Conservation (phyloP, 2,888 invertebrate species). For the Tetragonula carbonaria region DNA sequence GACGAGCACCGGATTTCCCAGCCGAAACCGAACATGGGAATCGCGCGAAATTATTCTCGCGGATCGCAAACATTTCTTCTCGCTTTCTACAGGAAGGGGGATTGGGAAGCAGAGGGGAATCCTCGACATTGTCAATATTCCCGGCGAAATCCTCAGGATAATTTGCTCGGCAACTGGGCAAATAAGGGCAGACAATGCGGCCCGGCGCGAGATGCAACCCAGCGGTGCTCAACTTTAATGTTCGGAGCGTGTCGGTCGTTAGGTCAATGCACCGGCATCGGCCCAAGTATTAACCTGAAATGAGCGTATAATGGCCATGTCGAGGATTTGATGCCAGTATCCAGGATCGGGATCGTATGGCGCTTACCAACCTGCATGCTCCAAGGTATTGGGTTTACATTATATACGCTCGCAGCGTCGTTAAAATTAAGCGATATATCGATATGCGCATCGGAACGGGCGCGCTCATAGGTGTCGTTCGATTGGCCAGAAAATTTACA, state of each 20-base stretch:
- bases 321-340: constrained; percentile 74
- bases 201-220: constrained; percentile 42
- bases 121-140: constrained; percentile 37
- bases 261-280: constrained; percentile 71
- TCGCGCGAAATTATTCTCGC: constrained; percentile 2
- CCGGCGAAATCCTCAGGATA: constrained; percentile 57
- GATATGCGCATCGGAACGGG: constrained; percentile 66
- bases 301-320: constrained; percentile 77
- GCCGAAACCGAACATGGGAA: background rate
- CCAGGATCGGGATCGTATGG: constrained; percentile 61
- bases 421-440: constrained; percentile 78
- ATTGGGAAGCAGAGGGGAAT: background rate
- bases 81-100: background rate
- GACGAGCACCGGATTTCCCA: background rate
- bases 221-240: constrained; percentile 68
- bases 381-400: constrained; percentile 77
- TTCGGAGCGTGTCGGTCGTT: constrained; percentile 62
- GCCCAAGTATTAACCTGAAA: constrained; percentile 75
- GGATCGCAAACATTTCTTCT: constrained; percentile 41
- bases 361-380: constrained; percentile 65
- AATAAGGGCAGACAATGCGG: constrained; percentile 62
- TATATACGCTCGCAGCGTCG: constrained; percentile 72
- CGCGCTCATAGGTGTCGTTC: background rate
- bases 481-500: constrained; percentile 14
- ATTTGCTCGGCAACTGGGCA: constrained; percentile 56